Evolutionary conservation across 2,888 invertebrate genomes (phyloP), one percentile per base, ranked within the genome.

Genomic region (Entomobrya multifasciata): DNA sequence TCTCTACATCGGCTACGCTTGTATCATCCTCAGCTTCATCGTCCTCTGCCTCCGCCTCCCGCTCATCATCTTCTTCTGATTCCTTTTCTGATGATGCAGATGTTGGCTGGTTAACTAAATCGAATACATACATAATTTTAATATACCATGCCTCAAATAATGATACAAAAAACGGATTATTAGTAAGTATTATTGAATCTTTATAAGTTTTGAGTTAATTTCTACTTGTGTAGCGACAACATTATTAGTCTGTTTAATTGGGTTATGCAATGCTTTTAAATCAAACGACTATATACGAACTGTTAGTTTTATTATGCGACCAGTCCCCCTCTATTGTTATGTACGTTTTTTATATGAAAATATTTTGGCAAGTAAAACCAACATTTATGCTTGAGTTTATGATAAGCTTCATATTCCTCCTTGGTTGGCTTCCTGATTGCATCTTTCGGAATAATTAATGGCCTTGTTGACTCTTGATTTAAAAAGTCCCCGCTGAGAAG

Each of bases 311-410:
- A 57, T n/a, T 57, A n/a, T 57, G 57, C 20, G 10, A 57, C 1
- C 13, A 57, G 4, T 20, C 22, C 15, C n/a, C 25, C 3, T 10
- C 20, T 22, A 3, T 20, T 11, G 13, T 20, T 20, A 57, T 4
- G 8, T n/a, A n/a, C n/a, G n/a, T n/a, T n/a, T 36, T 36, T 36
- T 8, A n/a, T 13, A 22, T 52, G 1, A 52, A 25, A 52, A 27
- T 49, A 4, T 13, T 44, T n/a, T 27, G 20, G 22, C 36, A 44
- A 41, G 25, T 20, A 20, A 49, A 60, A 86, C 86, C 52, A 79
- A 86, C 86, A 86, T 80, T 86, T 79, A 79, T 86, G 65, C 47
- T 86, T 86, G 11, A 79, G 62, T 47, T 86, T 86, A 52, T 86
- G 60, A 25, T 79, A 86, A 0, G 22, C 74, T 49, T 79, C 86